Conservation (phyloP, 1,140 invertebrate genomes). For the Diplogasteroides magnus region DNA sequence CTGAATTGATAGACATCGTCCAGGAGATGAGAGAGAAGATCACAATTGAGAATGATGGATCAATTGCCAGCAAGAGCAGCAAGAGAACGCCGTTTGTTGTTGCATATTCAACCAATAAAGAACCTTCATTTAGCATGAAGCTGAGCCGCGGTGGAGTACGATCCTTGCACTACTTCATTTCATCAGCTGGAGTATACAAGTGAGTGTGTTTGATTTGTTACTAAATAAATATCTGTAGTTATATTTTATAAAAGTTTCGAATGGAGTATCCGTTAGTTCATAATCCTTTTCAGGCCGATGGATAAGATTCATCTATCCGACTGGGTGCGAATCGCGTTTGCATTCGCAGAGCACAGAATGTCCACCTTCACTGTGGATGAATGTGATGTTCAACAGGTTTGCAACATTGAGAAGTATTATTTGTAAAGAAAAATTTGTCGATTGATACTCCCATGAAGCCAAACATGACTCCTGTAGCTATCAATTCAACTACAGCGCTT, state of each 20-base stretch:
- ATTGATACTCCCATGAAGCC: too few species aligned
- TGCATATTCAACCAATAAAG: neutral
- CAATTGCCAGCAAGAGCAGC: neutral
- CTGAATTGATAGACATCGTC: neutral
- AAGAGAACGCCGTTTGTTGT: neutral
- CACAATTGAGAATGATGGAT: neutral
- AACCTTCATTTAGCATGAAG: neutral
- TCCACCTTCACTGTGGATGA: neutral
- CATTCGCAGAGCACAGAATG: neutral
- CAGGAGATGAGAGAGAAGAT: neutral
- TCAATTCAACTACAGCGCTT: too few species aligned
- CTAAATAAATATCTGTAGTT: neutral
- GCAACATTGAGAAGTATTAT: too few species aligned
- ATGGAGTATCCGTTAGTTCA: too few species aligned
- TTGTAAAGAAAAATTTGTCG: too few species aligned
- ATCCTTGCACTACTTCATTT: neutral
- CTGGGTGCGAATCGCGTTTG: neutral
- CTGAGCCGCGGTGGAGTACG: neutral
- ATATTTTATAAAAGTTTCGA: neutral
- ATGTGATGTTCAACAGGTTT: neutral
- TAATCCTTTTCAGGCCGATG: neutral
- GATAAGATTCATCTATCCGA: neutral
- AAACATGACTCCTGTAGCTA: too few species aligned
- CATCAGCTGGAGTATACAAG: neutral
- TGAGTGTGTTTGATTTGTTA: neutral